Evolutionary conservation across 2,888 invertebrate species (phyloP), one percentile per base, ranked within the genome.

Genomic region (Cataglyphis albicans): DNA sequence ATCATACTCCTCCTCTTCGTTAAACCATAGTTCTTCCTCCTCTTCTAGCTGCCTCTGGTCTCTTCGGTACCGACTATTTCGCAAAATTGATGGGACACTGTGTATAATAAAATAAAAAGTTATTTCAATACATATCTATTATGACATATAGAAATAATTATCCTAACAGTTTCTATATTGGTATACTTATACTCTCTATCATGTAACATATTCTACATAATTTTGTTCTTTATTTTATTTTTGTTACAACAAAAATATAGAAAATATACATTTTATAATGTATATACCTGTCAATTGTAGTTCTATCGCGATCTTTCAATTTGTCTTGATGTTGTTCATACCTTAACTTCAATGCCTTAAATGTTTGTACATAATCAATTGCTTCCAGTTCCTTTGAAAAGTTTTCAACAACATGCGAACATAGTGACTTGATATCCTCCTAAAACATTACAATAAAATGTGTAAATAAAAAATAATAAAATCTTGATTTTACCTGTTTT

Each of bases 11-110:
- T 99, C 99, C 89, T 99, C 99, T 92, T 99, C 98, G 94, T 99
- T 98, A 95, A 99, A 99, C 99, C 99, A 99, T 97, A 99, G 98
- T 95, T 99, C 99, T 93, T 99, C 99, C 91, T 99, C 99, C 93
- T 99, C 99, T 89, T 99, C 99, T 92, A 99, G 96, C 94, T 98
- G 98, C 81, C 99, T 96, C 91, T 98, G 98, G 95, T 99, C 99
- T 87, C 99, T 96, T 86, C 99, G 96, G 95, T 98, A 99, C 89
- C 99, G 96, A 93, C 96, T 96, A 90, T 96, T 97, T 88, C 98
- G 96, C 90, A 98, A 95, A 92, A 98, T 97, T 83, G 98, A 97
- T 80, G 97, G 97, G 73, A 97, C 97, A 90, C 97, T 97, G 85
- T 94, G 95, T 90, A 85, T 3, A 95, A 63, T 80, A 59, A n/a